Evolutionary conservation across 1,140 invertebrate species (phyloP).

Genomic region (Polyergus mexicanus): DNA sequence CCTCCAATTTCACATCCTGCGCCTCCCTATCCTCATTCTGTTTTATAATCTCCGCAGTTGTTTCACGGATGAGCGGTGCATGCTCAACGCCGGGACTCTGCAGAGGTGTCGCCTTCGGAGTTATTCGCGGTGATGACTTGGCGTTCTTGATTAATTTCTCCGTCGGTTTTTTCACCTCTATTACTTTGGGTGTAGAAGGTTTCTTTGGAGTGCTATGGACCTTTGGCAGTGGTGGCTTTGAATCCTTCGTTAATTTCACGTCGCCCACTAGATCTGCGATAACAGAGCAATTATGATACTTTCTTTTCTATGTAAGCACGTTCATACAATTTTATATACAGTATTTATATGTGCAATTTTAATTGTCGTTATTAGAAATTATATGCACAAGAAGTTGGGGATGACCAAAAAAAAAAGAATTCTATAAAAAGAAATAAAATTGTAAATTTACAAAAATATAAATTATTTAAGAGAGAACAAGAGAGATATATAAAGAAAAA

Average conservation of each 20-base stretch:
- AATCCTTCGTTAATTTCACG: slow-evolving; percentile 83
- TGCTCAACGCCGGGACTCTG: slow-evolving; percentile 87
- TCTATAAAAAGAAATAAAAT: slow-evolving; percentile 49
- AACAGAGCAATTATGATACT: slow-evolving; percentile 42
- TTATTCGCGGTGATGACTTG: slow-evolving; percentile 85
- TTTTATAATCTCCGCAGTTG: slow-evolving; percentile 84
- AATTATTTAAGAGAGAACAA: slow-evolving; percentile 34
- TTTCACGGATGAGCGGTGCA: slow-evolving; percentile 81
- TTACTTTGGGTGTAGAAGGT: slow-evolving; percentile 79
- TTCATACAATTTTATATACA: not conserved
- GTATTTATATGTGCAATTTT: slow-evolving; percentile 86
- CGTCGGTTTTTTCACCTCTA: slow-evolving; percentile 82
- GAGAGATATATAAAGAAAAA: slow-evolving; percentile 20
- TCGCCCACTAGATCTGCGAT: slow-evolving; percentile 80
- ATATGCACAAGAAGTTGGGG: slow-evolving; percentile 71
- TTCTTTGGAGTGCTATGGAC: slow-evolving; percentile 86
- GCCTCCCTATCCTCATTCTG: slow-evolving; percentile 79
- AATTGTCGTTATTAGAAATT: slow-evolving; percentile 36
- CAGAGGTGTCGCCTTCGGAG: slow-evolving; percentile 87
- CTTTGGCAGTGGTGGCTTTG: slow-evolving; percentile 87
- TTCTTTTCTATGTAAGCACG: not conserved
- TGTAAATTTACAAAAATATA: slow-evolving; percentile 50
- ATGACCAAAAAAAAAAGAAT: slow-evolving; percentile 71
- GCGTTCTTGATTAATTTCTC: slow-evolving; percentile 84
- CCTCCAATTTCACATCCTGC: slow-evolving; percentile 73